Conservation (phyloP, 1,140 invertebrate genomes). For the Scaptodrosophila lebanonensis region DNA sequence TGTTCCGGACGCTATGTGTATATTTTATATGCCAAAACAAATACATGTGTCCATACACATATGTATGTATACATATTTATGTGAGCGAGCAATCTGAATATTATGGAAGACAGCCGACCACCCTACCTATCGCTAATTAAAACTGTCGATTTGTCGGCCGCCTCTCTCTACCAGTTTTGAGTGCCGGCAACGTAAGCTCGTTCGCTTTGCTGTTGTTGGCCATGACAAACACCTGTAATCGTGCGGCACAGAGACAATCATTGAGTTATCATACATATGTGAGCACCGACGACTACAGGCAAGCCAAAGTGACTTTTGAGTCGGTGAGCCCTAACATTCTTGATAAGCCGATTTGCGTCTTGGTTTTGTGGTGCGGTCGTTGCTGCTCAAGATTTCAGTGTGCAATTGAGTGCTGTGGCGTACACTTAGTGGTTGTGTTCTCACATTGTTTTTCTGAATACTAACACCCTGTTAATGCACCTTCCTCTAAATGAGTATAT, state of each 20-base stretch:
- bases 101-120: slow-evolving; percentile 35
- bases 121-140: slow-evolving; percentile 57
- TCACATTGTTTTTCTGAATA: too few relatives aligned
- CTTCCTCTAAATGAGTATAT: too few relatives aligned
- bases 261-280: slow-evolving; percentile 56
- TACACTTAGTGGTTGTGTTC: slow-evolving; percentile 11
- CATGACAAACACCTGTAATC: slow-evolving; percentile 64
- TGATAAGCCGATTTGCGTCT: slow-evolving; percentile 73
- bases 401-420: slow-evolving; percentile 29
- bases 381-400: slow-evolving; percentile 24
- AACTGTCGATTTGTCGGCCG: slow-evolving; percentile 36
- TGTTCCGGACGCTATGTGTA: slow-evolving; percentile 39
- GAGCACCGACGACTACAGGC: slow-evolving; percentile 23
- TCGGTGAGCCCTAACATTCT: slow-evolving; percentile 32
- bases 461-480: too few relatives aligned
- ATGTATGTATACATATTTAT: too few relatives aligned
- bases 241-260: slow-evolving; percentile 54
- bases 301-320: slow-evolving; percentile 34
- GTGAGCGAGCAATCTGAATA: slow-evolving; percentile 66
- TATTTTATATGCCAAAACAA: slow-evolving; percentile 54
- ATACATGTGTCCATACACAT: too few relatives aligned
- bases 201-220: slow-evolving; percentile 25
- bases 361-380: slow-evolving; percentile 20
- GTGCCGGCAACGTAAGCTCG: slow-evolving; percentile 9
- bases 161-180: slow-evolving; percentile 27